phyloP scores from a whole-genome alignment of 2,888 invertebrate species.

The Uloborus plumipes region DNA sequence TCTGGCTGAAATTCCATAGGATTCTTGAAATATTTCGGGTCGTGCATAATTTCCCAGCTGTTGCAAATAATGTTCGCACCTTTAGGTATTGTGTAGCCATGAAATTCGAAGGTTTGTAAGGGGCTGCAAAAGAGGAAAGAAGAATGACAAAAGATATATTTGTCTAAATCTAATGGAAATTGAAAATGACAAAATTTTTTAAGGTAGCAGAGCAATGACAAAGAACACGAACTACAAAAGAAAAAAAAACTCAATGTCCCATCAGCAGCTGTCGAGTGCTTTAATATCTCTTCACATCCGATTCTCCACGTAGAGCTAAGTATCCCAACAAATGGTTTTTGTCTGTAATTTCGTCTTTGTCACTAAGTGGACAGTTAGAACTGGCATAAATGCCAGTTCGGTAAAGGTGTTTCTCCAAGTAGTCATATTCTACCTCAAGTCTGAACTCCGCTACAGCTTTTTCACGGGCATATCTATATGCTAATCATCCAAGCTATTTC shows the following conservation, averaged over 20 bases:
- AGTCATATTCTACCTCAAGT: neutral
- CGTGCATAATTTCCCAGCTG: constrained; percentile 64
- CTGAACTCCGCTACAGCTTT: no score
- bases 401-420: neutral
- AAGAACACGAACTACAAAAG: no score
- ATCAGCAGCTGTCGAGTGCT: constrained; percentile 1
- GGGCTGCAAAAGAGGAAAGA: constrained; percentile 30
- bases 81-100: constrained; percentile 64
- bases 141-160: no score
- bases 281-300: no score
- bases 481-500: no score
- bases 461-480: no score
- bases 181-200: no score
- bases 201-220: no score
- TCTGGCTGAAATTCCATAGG: constrained; percentile 64
- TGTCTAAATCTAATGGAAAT: no score
- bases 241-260: constrained; percentile 7
- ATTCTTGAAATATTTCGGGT: constrained; percentile 58
- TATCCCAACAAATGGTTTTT: constrained; percentile 1
- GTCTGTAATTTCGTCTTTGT: neutral
- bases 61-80: constrained; percentile 62
- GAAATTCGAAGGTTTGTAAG: constrained; percentile 35
- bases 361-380: neutral
- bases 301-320: no score
- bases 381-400: neutral